phyloP scores from a whole-genome alignment of 2,888 invertebrate genomes.

The Chrysotoxum bicinctum region DNA sequence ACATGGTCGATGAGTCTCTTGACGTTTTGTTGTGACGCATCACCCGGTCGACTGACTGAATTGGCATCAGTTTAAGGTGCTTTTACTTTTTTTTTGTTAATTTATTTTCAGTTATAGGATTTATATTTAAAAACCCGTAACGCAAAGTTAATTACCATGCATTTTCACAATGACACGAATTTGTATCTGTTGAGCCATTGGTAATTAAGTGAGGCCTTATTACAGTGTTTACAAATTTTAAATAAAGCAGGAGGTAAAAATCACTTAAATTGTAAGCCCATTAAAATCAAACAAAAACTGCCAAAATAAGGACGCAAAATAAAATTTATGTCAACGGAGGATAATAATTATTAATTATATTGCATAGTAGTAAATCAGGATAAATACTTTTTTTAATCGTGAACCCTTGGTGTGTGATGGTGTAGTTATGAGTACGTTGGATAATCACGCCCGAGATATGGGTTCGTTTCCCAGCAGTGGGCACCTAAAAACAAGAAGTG shows the following conservation, averaged over 20 bases:
- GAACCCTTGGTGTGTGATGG: no score
- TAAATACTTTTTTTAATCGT: no score
- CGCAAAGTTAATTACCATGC: conserved; percentile 36
- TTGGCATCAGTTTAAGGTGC: conserved; percentile 18
- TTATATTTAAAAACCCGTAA: conserved; percentile 19
- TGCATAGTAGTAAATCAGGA: no score
- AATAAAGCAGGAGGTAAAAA: background rate
- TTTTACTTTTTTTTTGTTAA: conserved; percentile 11
- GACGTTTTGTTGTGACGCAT: conserved; percentile 30
- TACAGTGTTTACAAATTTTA: background rate
- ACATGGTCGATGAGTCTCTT: conserved; percentile 26
- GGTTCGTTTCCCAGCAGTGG: no score
- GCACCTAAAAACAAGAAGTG: no score
- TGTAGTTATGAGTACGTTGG: no score
- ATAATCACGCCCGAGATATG: no score
- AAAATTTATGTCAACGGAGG: no score
- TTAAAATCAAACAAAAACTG: background rate
- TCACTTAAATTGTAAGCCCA: background rate
- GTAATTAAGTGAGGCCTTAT: background rate
- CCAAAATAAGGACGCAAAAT: background rate
- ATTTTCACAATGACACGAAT: conserved; percentile 16
- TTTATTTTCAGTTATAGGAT: conserved; percentile 24
- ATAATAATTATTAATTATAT: no score
- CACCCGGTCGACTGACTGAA: conserved; percentile 3
- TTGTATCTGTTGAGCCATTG: background rate